Base-by-base conservation (phyloP, 2,113 vertebrate species). In the Proteles cristata region DNA sequence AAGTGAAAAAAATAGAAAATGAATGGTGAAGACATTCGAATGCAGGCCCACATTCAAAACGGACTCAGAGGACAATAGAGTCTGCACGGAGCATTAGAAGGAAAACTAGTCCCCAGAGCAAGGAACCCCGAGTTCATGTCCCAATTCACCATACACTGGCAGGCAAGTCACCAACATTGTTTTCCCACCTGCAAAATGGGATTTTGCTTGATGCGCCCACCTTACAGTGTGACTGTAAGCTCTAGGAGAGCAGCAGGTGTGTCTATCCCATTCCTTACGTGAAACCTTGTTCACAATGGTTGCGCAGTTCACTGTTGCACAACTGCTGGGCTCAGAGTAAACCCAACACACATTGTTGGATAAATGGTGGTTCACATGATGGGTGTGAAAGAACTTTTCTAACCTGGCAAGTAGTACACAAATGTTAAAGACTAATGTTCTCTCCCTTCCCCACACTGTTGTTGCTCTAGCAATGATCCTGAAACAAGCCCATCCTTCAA, bases 1-100 rank as follows among this genome's bases (percentile, higher is more conserved):
- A 94, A 77, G 84, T 23, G 55, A 77, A 86, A 97, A 69, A 92
- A 76, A 66, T 58, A 88, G 55, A 76, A 48, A 48, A 31, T 77
- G 43, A 45, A 31, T 8, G 2, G 26, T 10, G 45, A 77, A 77
- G 74, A 48, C 45, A 77, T 77, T 77, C 74, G 31, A 48, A 50
- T 31, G 9, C 15, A 4, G 74, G 28, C 45, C 15, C 74, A 77
- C 26, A 50, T 77, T 33, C 31, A 33, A 68, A 68, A 50, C 23
- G 71, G 33, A 68, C 14, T 48, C 6, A 11, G 61, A 45, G 21
- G 19, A 15, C 21, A 35, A 39, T 26, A n/a, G 31, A 74, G 71
- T 61, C 39, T 65, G 31, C 69, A 48, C 2, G 2, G 77, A 65
- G 25, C 14, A 19, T 11, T 8, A 12, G 7, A 82, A 63, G n/a